phyloP scores from a whole-genome alignment of 2,797 vertebrate species.

The Bufotes viridis region DNA sequence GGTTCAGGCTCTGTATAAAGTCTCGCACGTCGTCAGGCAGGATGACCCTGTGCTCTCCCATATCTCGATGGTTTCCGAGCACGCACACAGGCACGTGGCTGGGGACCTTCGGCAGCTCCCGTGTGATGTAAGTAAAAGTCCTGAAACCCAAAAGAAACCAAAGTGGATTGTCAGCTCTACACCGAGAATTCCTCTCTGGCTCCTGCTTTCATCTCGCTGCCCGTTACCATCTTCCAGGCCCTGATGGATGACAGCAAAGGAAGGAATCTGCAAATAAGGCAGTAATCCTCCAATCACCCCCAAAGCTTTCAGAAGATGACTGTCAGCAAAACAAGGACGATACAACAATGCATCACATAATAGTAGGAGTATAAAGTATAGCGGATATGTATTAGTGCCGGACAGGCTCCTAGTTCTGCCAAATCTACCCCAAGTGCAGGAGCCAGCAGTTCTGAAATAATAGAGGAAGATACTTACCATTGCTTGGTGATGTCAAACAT shows the following conservation, averaged over 20 bases:
- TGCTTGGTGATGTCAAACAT: constrained; percentile 99
- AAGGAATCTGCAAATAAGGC: not conserved
- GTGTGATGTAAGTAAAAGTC: constrained; percentile 96
- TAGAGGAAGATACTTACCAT: constrained; percentile 78
- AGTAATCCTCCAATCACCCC: not conserved
- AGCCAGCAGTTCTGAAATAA: not conserved
- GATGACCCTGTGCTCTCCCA: constrained; percentile 96
- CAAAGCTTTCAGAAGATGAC: not conserved
- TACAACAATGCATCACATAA: too few species aligned
- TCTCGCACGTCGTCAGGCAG: constrained; percentile 90
- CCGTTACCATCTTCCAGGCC: too few species aligned
- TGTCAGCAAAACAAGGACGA: too few species aligned
- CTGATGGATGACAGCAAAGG: not conserved
- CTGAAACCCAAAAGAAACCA: constrained; percentile 70
- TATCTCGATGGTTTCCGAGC: constrained; percentile 95
- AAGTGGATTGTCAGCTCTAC: not conserved
- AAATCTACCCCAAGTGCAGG: too few species aligned
- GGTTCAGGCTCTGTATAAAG: constrained; percentile 88
- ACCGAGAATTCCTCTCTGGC: not conserved
- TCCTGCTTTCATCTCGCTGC: not conserved
- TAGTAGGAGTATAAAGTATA: too few species aligned
- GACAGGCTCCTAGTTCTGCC: too few species aligned
- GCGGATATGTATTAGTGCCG: too few species aligned
- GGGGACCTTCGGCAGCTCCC: constrained; percentile 95
- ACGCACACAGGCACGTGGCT: constrained; percentile 95